phyloP scores from a whole-genome alignment of 2,113 vertebrate species.

The Pithys albifrons region DNA sequence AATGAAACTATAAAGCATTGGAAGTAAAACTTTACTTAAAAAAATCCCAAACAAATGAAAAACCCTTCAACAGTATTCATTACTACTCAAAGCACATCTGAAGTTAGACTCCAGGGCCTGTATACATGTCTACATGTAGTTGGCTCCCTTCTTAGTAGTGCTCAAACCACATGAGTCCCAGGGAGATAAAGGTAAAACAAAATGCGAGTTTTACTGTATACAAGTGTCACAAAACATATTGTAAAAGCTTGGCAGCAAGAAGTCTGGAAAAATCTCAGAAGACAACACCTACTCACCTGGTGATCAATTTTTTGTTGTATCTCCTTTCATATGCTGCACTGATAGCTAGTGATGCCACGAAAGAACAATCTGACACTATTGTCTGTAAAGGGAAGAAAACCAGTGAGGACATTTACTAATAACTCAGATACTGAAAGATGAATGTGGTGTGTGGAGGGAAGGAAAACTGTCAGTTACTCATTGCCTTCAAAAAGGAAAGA shows the following conservation, averaged over 20 bases:
- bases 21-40: neutral
- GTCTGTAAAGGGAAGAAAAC: conserved; percentile 77
- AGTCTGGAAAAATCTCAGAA: neutral
- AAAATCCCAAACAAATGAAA: neutral
- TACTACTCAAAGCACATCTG: neutral
- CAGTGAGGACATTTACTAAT: neutral
- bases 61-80: neutral
- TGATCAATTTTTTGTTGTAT: conserved; percentile 97
- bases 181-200: neutral
- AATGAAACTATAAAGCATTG: neutral
- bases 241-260: neutral
- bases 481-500: neutral
- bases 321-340: conserved; percentile 97
- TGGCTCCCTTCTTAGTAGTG: neutral
- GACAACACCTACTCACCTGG: conserved; percentile 79
- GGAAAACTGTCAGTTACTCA: neutral
- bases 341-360: conserved; percentile 95
- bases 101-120: neutral
- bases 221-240: neutral
- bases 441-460: neutral
- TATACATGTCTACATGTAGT: accelerated
- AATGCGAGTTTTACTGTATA: neutral
- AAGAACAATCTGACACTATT: conserved; percentile 97
- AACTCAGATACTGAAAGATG: neutral
- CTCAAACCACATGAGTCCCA: neutral